A percentile compares a stretch with the other conserved stretches of the same genome.
Conservation (phyloP, 2,888 invertebrate species). For the Crossocerus cetratus region DNA sequence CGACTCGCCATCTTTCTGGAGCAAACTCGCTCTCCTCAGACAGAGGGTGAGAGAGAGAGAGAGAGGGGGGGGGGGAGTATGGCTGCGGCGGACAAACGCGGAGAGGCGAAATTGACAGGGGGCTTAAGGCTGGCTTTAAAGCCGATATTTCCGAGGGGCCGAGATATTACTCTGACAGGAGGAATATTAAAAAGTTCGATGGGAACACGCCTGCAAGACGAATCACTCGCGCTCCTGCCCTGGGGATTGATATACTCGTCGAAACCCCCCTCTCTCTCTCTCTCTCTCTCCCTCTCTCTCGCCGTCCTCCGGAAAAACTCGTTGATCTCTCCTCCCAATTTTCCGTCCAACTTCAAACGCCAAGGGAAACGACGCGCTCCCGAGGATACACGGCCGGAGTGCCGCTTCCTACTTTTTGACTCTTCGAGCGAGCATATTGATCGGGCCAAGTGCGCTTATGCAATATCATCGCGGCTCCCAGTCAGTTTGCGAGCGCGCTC, state of each 20-base stretch:
- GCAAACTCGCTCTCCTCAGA: too few species aligned
- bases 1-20: too few species aligned
- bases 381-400: background rate
- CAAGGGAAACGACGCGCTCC: background rate
- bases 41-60: too few species aligned
- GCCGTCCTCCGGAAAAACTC: too few species aligned
- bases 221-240: background rate
- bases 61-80: too few species aligned
- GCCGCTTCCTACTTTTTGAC: background rate
- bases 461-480: background rate
- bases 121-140: slow-evolving; percentile 35
- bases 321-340: too few species aligned
- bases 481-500: background rate
- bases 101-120: background rate
- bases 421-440: background rate
- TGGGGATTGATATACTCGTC: too few species aligned
- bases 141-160: slow-evolving; percentile 34
- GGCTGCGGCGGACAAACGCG: too few species aligned
- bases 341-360: background rate
- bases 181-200: slow-evolving; percentile 18
- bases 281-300: too few species aligned
- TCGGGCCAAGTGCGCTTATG: background rate
- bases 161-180: slow-evolving; percentile 13
- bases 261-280: too few species aligned
- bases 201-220: background rate